These are phyloP conservation scores for Pterostichus madidus DNA, from an alignment of 2,888 invertebrate species.

Conservation along the genomic window DNA sequence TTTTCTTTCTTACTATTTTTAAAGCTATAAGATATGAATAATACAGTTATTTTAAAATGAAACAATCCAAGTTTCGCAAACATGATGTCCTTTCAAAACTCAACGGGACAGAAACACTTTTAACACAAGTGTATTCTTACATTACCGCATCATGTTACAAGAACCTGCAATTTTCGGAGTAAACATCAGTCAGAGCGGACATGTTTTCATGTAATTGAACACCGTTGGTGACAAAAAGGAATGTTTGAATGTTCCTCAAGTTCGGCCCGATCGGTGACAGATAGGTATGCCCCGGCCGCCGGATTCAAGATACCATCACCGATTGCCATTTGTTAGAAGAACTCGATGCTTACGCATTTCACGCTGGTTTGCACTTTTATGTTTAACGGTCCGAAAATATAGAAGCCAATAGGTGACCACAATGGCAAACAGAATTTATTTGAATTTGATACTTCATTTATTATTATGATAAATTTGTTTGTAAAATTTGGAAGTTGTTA, in stretches of 20 bases:
- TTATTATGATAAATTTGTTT: too few species aligned
- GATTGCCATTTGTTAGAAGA: conserved; percentile 25
- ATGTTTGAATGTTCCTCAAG: not conserved
- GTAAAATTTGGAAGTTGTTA: too few species aligned
- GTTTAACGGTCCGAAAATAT: conserved; percentile 4
- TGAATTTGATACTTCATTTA: not conserved
- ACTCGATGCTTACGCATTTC: not conserved
- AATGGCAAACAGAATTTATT: not conserved
- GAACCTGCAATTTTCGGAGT: conserved; percentile 41
- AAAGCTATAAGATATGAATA: too few species aligned
- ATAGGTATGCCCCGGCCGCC: conserved; percentile 18
- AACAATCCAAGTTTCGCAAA: too few species aligned
- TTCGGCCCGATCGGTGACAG: conserved; percentile 21
- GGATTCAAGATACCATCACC: conserved; percentile 12
- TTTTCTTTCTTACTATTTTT: too few species aligned
- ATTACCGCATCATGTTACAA: conserved; percentile 25
- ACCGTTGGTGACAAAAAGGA: conserved; percentile 46
- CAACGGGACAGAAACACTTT: not conserved
- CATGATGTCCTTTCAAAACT: too few species aligned
- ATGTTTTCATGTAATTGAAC: conserved; percentile 44
- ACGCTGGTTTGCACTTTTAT: conserved; percentile 26
- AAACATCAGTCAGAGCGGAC: not conserved
- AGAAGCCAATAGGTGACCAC: not conserved
- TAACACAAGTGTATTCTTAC: conserved; percentile 27
- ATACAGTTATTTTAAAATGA: too few species aligned